Conservation (phyloP, 2,113 vertebrate species). For the Porphyrio hochstetteri region DNA sequence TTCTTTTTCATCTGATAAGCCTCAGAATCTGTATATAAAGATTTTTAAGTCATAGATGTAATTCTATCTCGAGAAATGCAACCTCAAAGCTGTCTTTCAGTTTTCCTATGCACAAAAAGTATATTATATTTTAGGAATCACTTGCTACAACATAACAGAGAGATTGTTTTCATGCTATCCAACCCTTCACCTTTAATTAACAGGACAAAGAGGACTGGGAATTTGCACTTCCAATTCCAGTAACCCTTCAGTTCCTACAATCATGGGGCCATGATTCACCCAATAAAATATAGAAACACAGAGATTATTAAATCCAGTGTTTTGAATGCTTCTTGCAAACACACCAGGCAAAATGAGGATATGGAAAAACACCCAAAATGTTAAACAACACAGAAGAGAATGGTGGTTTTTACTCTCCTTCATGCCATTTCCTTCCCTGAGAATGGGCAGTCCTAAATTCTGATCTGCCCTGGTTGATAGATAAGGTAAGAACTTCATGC, state of each 20-base stretch:
- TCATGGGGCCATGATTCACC: background rate
- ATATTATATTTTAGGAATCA: background rate
- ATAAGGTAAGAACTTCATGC: background rate
- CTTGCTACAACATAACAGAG: background rate
- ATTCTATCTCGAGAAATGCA: background rate
- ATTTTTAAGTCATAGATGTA: background rate
- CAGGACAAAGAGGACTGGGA: background rate
- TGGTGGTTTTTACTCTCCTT: background rate
- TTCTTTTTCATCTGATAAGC: background rate
- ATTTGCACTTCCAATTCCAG: background rate
- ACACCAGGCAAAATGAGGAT: background rate
- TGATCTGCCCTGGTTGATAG: background rate
- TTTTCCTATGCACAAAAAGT: background rate
- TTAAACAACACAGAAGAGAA: background rate
- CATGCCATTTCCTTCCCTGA: background rate
- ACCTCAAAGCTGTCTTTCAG: background rate
- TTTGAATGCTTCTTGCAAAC: background rate
- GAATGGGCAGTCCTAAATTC: background rate
- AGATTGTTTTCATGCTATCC: background rate
- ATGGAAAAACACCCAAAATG: background rate
- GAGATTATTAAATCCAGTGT: background rate
- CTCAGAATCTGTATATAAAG: background rate
- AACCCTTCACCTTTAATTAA: background rate
- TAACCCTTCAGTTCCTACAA: background rate
- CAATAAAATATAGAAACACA: background rate